Conservation (phyloP, 2,888 invertebrate species). For the Hirtodrosophila alboralis region DNA sequence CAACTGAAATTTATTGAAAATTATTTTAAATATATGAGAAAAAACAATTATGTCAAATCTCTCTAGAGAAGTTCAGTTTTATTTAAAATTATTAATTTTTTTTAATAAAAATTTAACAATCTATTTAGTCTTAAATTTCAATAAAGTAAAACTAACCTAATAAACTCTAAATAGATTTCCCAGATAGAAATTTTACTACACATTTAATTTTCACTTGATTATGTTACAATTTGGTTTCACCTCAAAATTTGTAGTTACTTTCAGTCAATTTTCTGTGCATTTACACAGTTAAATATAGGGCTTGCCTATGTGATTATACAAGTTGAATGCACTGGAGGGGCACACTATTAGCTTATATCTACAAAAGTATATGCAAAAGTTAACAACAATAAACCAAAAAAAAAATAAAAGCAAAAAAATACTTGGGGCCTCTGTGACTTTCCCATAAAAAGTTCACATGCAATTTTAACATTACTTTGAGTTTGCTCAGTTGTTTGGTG, state of each 20-base stretch:
- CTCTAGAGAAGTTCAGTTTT: too few relatives aligned
- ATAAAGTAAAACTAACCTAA: too few relatives aligned
- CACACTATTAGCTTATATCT: slow-evolving; percentile 26
- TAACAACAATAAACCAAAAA: slow-evolving; percentile 38
- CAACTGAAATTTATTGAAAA: too few relatives aligned
- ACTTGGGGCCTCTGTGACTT: slow-evolving; percentile 51
- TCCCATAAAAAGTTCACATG: slow-evolving; percentile 67
- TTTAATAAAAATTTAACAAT: too few relatives aligned
- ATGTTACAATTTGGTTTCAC: neutral
- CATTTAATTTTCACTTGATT: neutral
- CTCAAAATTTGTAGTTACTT: slow-evolving; percentile 5
- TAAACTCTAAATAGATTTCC: too few relatives aligned
- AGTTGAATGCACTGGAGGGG: slow-evolving; percentile 50
- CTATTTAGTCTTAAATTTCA: too few relatives aligned
- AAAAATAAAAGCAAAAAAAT: too few relatives aligned
- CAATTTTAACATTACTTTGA: slow-evolving; percentile 68
- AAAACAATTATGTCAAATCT: too few relatives aligned
- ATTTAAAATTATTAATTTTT: too few relatives aligned
- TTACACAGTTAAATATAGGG: neutral
- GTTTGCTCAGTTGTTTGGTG: slow-evolving; percentile 16
- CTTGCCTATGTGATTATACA: slow-evolving; percentile 27
- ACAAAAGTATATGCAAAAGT: slow-evolving; percentile 37
- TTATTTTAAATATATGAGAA: too few relatives aligned
- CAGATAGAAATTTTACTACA: too few relatives aligned
- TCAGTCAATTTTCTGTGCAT: slow-evolving; percentile 25